These are phyloP conservation scores for Latrodectus hesperus DNA, from an alignment of 2,888 invertebrate genomes.

Conservation along the genomic window DNA sequence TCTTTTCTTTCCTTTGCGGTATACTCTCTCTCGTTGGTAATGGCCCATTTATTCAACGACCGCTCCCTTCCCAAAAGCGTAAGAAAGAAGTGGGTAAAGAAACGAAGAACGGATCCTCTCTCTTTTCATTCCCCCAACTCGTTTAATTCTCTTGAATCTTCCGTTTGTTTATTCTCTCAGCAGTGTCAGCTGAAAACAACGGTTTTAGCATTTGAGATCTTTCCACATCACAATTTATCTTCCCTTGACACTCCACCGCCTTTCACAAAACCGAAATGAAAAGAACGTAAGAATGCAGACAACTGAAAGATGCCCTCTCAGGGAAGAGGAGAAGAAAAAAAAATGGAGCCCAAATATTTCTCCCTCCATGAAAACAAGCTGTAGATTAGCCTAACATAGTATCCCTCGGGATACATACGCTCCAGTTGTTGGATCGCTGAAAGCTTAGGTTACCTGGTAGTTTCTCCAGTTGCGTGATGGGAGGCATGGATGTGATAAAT, in stretches of 20 bases:
- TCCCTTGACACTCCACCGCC: constrained; percentile 49
- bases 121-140: constrained; percentile 20
- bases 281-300: constrained; percentile 1
- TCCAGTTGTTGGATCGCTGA: constrained; percentile 32
- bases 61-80: constrained; percentile 8
- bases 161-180: constrained; percentile 44
- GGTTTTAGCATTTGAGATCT: constrained; percentile 59
- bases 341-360: not conserved
- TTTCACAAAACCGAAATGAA: constrained; percentile 25
- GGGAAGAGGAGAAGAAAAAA: not conserved
- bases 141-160: constrained; percentile 48
- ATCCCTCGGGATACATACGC: constrained; percentile 25
- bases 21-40: constrained; percentile 36
- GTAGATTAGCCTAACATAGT: constrained; percentile 48
- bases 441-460: constrained; percentile 44
- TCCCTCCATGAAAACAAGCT: constrained; percentile 54
- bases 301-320: not conserved
- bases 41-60: constrained; percentile 65
- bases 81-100: not conserved
- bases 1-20: constrained; percentile 16
- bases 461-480: constrained; percentile 28
- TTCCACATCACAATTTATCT: constrained; percentile 63
- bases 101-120: constrained; percentile 21
- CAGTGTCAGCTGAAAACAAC: constrained; percentile 51
- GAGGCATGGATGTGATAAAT: constrained; percentile 51